Conservation (phyloP, 2,113 vertebrate species). For the Chionodraco myersi region DNA sequence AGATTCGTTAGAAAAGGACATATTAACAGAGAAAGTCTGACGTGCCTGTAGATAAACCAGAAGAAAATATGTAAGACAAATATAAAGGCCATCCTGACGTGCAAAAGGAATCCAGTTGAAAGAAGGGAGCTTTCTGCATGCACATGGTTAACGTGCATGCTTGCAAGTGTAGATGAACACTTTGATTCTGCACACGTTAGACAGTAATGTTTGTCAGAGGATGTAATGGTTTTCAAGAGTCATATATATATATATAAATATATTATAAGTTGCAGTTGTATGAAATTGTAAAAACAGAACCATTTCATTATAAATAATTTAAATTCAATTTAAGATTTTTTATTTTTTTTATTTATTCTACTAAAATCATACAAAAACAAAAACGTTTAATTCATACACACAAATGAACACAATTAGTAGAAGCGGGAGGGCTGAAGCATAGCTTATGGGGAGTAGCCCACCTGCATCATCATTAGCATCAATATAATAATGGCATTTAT, state of each 20-base stretch:
- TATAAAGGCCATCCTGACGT: conserved; percentile 17
- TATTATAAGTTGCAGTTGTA: neutral
- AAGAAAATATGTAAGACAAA: conserved; percentile 6
- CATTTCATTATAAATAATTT: neutral
- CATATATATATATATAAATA: neutral
- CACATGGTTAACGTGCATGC: neutral
- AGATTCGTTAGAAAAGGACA: conserved; percentile 51
- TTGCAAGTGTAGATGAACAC: neutral
- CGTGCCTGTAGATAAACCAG: conserved; percentile 21
- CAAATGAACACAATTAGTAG: no score
- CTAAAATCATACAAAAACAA: no score
- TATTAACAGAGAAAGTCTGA: conserved; percentile 37
- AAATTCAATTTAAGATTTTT: neutral
- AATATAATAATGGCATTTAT: no score
- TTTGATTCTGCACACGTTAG: neutral
- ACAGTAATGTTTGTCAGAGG: conserved; percentile 32
- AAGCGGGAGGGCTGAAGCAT: no score
- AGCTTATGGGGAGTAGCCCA: no score
- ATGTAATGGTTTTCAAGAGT: conserved; percentile 49
- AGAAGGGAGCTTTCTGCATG: neutral
- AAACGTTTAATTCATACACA: no score
- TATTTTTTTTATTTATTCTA: no score
- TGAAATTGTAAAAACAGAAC: conserved; percentile 5
- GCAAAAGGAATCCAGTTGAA: conserved; percentile 25
- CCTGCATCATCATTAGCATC: no score